A percentile compares a stretch with the other conserved stretches of the same genome.
Evolutionary conservation across 2,113 vertebrate species (phyloP).

Genomic region (Tyrannus savana): DNA sequence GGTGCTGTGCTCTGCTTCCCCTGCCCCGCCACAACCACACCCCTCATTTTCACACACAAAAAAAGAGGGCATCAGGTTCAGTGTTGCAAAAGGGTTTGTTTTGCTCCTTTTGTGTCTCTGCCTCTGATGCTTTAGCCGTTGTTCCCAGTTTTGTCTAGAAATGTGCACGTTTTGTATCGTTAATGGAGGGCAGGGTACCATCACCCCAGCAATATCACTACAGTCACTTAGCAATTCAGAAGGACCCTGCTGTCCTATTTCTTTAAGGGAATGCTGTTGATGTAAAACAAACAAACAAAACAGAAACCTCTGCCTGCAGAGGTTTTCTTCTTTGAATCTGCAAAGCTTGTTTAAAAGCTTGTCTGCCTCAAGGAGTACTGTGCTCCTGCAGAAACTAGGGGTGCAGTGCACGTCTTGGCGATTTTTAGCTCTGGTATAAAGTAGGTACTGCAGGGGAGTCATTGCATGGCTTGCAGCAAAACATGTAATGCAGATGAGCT

Average conservation of each 20-base stretch:
- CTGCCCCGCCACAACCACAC: too few relatives aligned
- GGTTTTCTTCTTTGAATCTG: background rate
- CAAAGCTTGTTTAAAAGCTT: slow-evolving; percentile 1
- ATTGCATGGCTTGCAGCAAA: background rate
- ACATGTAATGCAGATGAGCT: background rate
- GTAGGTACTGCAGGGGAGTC: background rate
- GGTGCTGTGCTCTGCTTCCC: background rate
- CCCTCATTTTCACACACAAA: too few relatives aligned
- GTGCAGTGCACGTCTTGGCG: background rate
- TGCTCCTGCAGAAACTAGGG: background rate
- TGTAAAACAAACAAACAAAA: background rate
- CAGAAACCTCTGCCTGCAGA: background rate
- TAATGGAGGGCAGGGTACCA: background rate
- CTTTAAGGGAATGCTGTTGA: background rate
- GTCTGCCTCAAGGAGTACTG: background rate
- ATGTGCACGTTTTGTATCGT: background rate
- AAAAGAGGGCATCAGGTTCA: background rate
- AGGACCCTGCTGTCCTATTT: background rate
- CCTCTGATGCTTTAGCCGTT: background rate
- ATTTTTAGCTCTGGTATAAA: background rate
- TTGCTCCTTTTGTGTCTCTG: background rate
- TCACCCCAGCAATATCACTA: background rate
- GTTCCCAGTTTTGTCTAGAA: background rate
- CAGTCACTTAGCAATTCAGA: background rate
- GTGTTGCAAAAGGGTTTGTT: background rate